phyloP scores from a whole-genome alignment of 2,113 vertebrate species.

The Sander lucioperca region DNA sequence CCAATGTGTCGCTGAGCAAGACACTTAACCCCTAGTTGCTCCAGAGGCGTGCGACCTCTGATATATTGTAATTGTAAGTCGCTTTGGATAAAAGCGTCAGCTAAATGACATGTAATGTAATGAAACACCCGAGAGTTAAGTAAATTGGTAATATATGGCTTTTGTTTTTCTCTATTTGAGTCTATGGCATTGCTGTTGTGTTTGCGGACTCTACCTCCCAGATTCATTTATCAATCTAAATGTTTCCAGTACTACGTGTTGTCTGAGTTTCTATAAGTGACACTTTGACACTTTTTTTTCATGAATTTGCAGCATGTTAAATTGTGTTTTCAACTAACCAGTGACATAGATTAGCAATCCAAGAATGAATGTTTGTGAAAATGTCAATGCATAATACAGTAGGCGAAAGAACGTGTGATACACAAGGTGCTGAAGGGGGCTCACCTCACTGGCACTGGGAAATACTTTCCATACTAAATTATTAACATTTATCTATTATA shows the following conservation, averaged over 20 bases:
- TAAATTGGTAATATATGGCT: background rate
- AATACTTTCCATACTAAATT: background rate
- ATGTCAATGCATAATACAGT: background rate
- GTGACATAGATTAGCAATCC: background rate
- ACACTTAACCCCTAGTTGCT: no score
- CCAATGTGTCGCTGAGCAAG: no score
- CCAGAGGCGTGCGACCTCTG: no score
- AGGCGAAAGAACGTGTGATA: background rate
- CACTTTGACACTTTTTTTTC: no score
- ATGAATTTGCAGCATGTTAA: background rate
- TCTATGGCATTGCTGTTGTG: no score
- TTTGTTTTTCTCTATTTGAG: background rate
- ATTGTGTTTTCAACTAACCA: background rate
- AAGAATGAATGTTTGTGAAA: background rate
- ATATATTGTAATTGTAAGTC: no score
- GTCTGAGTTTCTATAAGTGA: no score
- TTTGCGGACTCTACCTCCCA: no score
- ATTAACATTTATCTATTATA: background rate
- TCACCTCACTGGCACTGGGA: background rate
- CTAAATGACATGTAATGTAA: no score
- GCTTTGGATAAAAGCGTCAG: no score
- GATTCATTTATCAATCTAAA: no score
- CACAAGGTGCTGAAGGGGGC: background rate
- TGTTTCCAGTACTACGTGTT: no score
- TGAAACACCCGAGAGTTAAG: conserved; percentile 1